A percentile compares a stretch with the other conserved stretches of the same genome.
Evolutionary conservation across 2,797 vertebrate genomes (phyloP).

Genomic region (Enteromius anoplus): DNA sequence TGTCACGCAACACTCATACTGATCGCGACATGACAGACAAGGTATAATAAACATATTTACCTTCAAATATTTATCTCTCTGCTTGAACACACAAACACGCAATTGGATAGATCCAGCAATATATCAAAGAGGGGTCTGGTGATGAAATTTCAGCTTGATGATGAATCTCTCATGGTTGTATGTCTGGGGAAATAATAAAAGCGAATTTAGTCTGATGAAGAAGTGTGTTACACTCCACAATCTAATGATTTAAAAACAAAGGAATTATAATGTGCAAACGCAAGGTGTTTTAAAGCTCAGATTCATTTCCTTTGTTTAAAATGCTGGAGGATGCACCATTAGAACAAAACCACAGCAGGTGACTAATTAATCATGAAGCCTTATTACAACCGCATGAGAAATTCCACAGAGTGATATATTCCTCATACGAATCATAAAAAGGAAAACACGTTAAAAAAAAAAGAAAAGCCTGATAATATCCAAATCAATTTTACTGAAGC

Average conservation of each 20-base stretch:
- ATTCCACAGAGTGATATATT: not conserved
- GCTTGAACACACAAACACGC: slow-evolving; percentile 42
- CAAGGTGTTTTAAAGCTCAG: slow-evolving; percentile 6
- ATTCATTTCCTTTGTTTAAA: slow-evolving; percentile 1
- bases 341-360: slow-evolving; percentile 16
- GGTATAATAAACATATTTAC: slow-evolving; percentile 44
- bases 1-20: slow-evolving; percentile 1
- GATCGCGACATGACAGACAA: slow-evolving; percentile 34
- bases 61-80: slow-evolving; percentile 46
- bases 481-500: not conserved
- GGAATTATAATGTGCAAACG: slow-evolving; percentile 35
- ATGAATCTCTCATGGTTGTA: slow-evolving; percentile 45
- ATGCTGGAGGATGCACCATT: slow-evolving; percentile 9
- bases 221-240: slow-evolving; percentile 25
- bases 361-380: slow-evolving; percentile 22
- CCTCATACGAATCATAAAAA: not conserved
- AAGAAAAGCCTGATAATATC: not conserved
- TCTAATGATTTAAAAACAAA: slow-evolving; percentile 53
- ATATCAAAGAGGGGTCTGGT: slow-evolving; percentile 40
- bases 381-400: slow-evolving; percentile 1
- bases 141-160: slow-evolving; percentile 52
- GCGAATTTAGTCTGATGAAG: slow-evolving; percentile 51
- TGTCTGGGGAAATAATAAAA: slow-evolving; percentile 58
- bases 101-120: slow-evolving; percentile 42
- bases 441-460: not conserved